Percentiles rank a stretch among this genome's conserved stretches.
These are phyloP conservation scores for Sepiola atlantica DNA, from an alignment of 2,888 invertebrate genomes.

Conservation along the genomic window DNA sequence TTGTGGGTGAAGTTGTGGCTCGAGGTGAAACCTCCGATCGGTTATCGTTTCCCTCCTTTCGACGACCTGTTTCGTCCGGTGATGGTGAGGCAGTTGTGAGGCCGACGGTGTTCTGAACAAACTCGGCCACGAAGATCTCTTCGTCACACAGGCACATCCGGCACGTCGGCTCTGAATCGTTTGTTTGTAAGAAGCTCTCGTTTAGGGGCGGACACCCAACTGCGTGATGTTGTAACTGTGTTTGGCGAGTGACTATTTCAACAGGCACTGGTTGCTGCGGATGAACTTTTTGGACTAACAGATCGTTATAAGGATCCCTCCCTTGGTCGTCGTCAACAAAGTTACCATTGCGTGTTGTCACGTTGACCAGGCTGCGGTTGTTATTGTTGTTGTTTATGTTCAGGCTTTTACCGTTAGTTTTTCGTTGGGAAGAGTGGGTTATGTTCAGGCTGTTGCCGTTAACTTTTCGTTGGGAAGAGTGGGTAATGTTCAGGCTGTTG, in stretches of 20 bases:
- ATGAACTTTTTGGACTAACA: neutral
- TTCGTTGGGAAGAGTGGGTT: too few relatives aligned
- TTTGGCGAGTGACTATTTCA: neutral
- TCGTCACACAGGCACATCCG: conserved; percentile 9
- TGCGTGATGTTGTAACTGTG: neutral
- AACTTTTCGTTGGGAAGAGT: neutral
- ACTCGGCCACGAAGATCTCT: neutral
- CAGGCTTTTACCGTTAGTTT: too few relatives aligned
- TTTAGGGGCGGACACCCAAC: neutral
- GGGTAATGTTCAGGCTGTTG: neutral
- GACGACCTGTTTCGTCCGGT: neutral
- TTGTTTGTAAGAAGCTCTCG: neutral
- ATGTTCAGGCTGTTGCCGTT: too few relatives aligned
- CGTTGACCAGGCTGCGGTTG: neutral
- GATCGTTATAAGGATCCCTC: neutral
- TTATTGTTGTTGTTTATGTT: neutral
- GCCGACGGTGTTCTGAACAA: neutral
- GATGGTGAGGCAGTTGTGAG: neutral
- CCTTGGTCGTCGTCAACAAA: neutral
- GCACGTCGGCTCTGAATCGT: neutral
- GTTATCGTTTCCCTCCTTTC: neutral
- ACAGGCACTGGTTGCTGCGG: neutral
- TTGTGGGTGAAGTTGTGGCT: neutral
- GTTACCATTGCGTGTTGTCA: neutral
- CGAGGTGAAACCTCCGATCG: neutral